Percentiles rank a stretch among this genome's conserved stretches.
Conservation (phyloP, 2,888 invertebrate species). For the Sphaeridia pumilis region DNA sequence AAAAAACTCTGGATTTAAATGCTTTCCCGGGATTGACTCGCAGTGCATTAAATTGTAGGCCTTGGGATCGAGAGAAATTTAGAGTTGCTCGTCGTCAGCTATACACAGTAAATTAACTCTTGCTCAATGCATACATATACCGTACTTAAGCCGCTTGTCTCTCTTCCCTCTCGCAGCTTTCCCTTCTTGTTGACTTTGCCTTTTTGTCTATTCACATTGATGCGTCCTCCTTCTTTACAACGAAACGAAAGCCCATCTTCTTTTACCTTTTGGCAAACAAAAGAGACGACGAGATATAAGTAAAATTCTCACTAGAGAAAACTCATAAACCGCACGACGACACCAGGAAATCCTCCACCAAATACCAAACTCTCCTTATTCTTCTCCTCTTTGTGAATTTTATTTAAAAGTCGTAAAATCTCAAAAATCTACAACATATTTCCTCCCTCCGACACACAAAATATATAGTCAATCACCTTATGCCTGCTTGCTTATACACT, state of each 20-base stretch:
- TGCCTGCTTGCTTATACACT: background rate
- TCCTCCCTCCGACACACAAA: background rate
- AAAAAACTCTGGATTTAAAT: background rate
- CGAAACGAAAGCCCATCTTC: background rate
- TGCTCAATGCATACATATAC: background rate
- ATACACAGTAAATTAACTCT: background rate
- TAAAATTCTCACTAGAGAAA: background rate
- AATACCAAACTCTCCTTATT: background rate
- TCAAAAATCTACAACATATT: background rate
- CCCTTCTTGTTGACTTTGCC: background rate
- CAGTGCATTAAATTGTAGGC: background rate
- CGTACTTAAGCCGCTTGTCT: background rate
- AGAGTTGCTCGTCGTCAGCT: background rate
- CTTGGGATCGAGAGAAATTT: background rate
- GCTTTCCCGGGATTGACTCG: no score
- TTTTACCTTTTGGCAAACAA: background rate
- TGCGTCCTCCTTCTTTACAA: no score
- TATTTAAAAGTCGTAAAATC: conserved; percentile 11
- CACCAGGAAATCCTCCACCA: background rate
- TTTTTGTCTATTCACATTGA: background rate
- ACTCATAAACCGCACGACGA: background rate
- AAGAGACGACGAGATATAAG: background rate
- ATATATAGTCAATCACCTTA: background rate
- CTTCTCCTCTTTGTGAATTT: conserved; percentile 2
- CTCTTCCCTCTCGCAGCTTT: background rate